phyloP scores from a whole-genome alignment of 2,888 invertebrate species.

The Hirudinaria manillensis region DNA sequence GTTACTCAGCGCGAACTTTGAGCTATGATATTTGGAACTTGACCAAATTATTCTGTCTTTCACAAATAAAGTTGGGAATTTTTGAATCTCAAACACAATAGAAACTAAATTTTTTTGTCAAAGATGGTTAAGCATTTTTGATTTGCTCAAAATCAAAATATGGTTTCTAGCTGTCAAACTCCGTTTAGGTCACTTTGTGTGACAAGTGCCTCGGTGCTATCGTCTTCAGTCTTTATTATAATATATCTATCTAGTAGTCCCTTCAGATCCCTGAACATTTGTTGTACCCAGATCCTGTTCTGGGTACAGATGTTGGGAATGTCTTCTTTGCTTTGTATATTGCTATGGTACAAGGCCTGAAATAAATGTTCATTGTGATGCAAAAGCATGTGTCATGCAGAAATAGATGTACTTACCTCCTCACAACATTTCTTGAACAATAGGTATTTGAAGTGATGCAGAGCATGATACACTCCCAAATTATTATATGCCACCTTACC shows the following conservation, averaged over 20 bases:
- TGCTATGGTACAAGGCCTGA: conserved; percentile 22
- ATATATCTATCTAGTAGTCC: conserved; percentile 35
- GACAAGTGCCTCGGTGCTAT: conserved; percentile 16
- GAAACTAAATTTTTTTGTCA: no score
- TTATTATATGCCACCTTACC: conserved; percentile 41
- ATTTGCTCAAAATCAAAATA: no score
- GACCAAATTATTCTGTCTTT: no score
- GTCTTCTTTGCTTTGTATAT: conserved; percentile 43
- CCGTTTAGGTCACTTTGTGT: no score
- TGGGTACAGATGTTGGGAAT: conserved; percentile 50
- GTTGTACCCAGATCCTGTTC: conserved; percentile 51
- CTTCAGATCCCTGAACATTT: conserved; percentile 35
- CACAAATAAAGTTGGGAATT: no score
- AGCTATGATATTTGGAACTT: no score
- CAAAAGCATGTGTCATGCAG: no score
- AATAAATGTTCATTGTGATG: background rate
- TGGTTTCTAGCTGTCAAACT: no score
- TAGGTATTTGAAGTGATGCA: conserved; percentile 50
- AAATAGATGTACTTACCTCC: conserved; percentile 42
- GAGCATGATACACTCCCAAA: conserved; percentile 47
- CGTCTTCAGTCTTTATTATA: conserved; percentile 35
- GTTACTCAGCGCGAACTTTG: no score
- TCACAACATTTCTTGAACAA: conserved; percentile 48
- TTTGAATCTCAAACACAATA: no score
- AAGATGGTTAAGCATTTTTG: no score